These are phyloP conservation scores for Seira sanloemensis DNA, from an alignment of 2,888 invertebrate species.

Conservation along the genomic window DNA sequence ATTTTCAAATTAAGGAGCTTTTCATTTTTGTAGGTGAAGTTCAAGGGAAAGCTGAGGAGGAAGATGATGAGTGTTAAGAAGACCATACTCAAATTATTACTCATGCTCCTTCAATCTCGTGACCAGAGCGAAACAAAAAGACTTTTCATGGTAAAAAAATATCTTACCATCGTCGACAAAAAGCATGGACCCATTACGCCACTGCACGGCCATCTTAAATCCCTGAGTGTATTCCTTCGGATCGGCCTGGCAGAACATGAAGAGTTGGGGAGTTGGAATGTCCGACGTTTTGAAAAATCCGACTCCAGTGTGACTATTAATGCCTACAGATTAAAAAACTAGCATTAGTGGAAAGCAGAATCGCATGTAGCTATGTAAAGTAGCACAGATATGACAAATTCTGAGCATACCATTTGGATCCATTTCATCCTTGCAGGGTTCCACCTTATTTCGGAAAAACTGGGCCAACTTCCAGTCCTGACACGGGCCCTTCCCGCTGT, in stretches of 20 bases:
- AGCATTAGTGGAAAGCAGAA: neutral
- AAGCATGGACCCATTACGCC: conserved; percentile 66
- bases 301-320: conserved; percentile 61
- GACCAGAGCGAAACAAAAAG: neutral
- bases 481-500: conserved; percentile 47
- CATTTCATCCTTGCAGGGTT: conserved; percentile 69
- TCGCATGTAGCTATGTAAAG: neutral
- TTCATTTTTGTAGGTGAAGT: conserved; percentile 6
- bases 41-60: conserved; percentile 21
- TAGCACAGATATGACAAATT: too few species aligned
- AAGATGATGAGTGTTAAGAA: neutral
- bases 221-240: conserved; percentile 68
- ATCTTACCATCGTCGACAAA: conserved; percentile 68
- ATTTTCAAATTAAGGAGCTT: neutral
- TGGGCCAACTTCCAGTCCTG: conserved; percentile 67
- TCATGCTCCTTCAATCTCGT: too few species aligned
- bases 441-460: conserved; percentile 65
- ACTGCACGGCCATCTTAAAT: conserved; percentile 68
- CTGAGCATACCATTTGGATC: conserved; percentile 63
- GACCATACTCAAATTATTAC: neutral
- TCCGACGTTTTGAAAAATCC: conserved; percentile 67
- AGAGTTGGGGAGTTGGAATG: conserved; percentile 51
- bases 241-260: conserved; percentile 69
- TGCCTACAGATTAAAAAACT: conserved; percentile 24
- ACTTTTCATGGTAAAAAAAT: neutral